Evolutionary conservation across 2,888 invertebrate species (phyloP), one percentile per base, ranked within the genome.

Genomic region (Drosophila neutralis): DNA sequence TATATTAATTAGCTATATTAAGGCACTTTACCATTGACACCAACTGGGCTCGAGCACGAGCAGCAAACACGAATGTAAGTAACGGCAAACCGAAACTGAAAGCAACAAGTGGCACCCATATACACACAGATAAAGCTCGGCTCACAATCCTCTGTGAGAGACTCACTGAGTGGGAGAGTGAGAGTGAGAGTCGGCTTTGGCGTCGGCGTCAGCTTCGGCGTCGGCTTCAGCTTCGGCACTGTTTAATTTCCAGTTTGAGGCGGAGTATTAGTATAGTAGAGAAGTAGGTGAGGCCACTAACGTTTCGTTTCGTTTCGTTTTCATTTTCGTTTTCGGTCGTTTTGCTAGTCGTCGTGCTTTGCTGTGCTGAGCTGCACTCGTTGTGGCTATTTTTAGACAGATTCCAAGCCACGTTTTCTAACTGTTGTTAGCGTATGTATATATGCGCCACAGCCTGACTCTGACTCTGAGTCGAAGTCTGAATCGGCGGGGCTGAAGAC

Each of bases 341-440:
- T 57, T 66, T 40, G 65, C 63, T 60, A 63, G 63, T 73, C 80
- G 36, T 54, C 56, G 56, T 29, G 56, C 56, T 56, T 29, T 87
- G 76, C 76, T 65, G 67, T 69, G 66, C 68, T 69, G 36, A 15
- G 38, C 72, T 82, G 82, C 87, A 88, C 82, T 90, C 87, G 87
- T 51, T 79, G 88, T 80, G 82, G 91, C 90, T 90, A 90, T 91
- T 90, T 92, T 91, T 92, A 91, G 92, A 90, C 90, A 91, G 91
- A 91, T 91, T 91, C 83, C 85, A 90, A 91, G 91, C 83, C 91
- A 91, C 89, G 92, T 90, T 91, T 91, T 91, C 91, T 91, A 92
- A 92, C 91, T 91, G 91, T 91, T 90, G 84, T 83, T 91, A 80
- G 90, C 83, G 91, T 91, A 89, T 78, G 67, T 54, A 13, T 21